Base-by-base conservation (phyloP, 2,113 vertebrate species). In the Corydoras sp. region DNA sequence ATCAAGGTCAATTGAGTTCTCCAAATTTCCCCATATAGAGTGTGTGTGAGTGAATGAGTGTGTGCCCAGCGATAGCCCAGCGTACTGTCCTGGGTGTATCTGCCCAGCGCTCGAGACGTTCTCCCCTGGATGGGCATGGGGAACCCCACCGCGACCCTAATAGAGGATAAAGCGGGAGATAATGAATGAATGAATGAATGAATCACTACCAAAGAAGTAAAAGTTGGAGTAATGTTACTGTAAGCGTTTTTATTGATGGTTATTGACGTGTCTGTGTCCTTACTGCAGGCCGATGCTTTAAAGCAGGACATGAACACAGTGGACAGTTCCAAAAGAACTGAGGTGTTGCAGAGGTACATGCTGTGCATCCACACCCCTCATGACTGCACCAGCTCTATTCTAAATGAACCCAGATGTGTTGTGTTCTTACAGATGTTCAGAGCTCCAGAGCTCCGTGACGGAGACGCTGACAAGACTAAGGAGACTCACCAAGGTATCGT, bases 401-500 rank as follows among this genome's bases (percentile, higher is more conserved):
- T 29, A 14, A 10, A n/a, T 2, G 3, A 10, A 49, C 15, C 10
- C 15, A 49, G 24, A 10, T 15, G n/a, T 49, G 18, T 69, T n/a
- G 9, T 29, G 11, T 76, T 60, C 43, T 15, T 50, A 65, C 63
- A 89, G 89, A 69, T 90, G 88, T 68, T 80, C 73, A 65, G 82
- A 88, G 0, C 64, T 90, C 63, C 84, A 86, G 54, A 76, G 63
- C 2, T 76, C 62, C 0, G 80, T 84, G 58, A 81, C 87, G 55
- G 84, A 86, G 18, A 84, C 76, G 3, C 67, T 79, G 53, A 82
- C 63, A 67, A 73, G 65, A 5, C 79, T 91, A 9, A 85, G 74
- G 58, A 85, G 76, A 61, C 79, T 89, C 55, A 85, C 83, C 11
- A 91, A 90, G 83, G 89, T 90, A 53, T 24, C 65, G 67, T 49